Evolutionary conservation across 2,888 invertebrate species (phyloP).

Genomic region (Hypercompe scribonia): DNA sequence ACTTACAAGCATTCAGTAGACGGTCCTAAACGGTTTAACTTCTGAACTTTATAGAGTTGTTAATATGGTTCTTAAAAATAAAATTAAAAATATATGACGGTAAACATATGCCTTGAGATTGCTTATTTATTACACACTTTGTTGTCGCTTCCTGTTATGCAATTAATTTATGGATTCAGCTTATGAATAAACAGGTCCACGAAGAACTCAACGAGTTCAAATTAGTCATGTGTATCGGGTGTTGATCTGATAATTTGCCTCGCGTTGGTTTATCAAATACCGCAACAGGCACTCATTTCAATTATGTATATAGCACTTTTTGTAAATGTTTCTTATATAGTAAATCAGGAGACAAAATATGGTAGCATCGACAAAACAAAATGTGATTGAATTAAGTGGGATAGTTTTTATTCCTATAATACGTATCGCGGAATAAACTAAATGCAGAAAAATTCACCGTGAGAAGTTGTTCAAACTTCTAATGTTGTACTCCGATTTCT

Average conservation of each 20-base stretch:
- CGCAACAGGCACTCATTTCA: constrained; percentile 36
- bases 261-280: constrained; percentile 43
- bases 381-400: background rate
- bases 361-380: background rate
- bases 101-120: constrained; percentile 69
- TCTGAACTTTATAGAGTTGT: constrained; percentile 69
- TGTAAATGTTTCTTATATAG: background rate
- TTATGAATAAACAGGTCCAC: constrained; percentile 77
- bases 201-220: constrained; percentile 73
- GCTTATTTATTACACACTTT: constrained; percentile 80
- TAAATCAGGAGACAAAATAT: background rate
- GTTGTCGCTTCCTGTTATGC: constrained; percentile 75
- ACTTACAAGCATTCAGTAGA: constrained; percentile 70
- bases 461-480: background rate
- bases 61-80: constrained; percentile 61
- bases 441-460: background rate
- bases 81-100: constrained; percentile 67
- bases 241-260: constrained; percentile 50
- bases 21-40: constrained; percentile 75
- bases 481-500: too few relatives aligned
- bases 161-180: constrained; percentile 81
- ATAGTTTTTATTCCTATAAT: background rate
- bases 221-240: constrained; percentile 62
- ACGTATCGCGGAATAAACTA: background rate
- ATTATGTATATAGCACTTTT: constrained; percentile 35